phyloP scores from a whole-genome alignment of 37 sponge, comb jelly and placozoan species.

The Halichondria panicea region DNA sequence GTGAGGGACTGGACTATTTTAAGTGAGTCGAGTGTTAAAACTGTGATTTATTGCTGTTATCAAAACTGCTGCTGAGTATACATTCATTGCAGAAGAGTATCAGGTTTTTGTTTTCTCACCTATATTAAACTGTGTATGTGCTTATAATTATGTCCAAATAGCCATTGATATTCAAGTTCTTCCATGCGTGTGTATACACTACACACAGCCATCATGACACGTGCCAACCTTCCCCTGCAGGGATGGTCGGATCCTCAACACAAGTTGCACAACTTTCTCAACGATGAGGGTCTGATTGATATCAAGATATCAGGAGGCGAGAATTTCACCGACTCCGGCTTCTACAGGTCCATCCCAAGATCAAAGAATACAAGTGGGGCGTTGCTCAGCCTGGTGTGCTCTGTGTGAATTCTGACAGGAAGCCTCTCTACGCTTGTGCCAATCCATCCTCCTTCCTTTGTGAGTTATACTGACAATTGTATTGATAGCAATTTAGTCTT shows the following conservation, averaged over 20 bases:
- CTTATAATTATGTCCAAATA: too few species aligned
- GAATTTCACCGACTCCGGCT: constrained; percentile 52
- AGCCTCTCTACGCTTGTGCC: constrained; percentile 62
- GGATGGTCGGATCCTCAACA: constrained; percentile 71
- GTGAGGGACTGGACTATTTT: constrained; percentile 52
- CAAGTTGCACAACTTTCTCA: constrained; percentile 60
- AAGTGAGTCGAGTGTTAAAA: neutral
- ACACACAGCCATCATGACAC: too few species aligned
- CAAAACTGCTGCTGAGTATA: too few species aligned
- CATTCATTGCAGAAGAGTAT: too few species aligned
- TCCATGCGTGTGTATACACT: too few species aligned
- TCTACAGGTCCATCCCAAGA: constrained; percentile 67
- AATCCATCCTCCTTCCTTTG: constrained; percentile 62
- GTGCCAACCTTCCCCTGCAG: constrained; percentile 42
- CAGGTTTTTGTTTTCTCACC: too few species aligned
- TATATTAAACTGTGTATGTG: too few species aligned
- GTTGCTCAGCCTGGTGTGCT: constrained; percentile 82
- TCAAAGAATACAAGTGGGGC: constrained; percentile 68
- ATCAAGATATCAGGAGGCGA: constrained; percentile 65
- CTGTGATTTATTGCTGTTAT: neutral
- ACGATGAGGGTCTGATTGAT: constrained; percentile 39
- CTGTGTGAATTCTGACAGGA: constrained; percentile 40
- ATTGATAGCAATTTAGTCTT: too few species aligned
- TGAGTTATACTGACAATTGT: too few species aligned
- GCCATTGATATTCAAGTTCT: too few species aligned